Base-by-base conservation (phyloP, 2,888 invertebrate genomes). In the Hemicrepidius hirtus region DNA sequence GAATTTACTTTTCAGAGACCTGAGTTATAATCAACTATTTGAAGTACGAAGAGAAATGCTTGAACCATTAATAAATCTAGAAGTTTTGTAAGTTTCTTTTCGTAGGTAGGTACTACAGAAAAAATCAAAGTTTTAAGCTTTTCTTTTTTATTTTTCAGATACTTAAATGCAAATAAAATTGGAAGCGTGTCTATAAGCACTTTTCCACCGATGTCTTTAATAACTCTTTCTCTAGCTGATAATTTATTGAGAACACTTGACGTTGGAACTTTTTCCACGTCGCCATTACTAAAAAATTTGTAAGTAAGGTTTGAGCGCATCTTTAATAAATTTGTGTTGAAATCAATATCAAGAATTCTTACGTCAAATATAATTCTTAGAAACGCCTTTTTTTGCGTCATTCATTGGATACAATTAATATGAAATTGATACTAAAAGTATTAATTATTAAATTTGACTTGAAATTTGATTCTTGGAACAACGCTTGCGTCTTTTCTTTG, bases 71-170 rank as follows among this genome's bases (percentile, higher is more conserved):
- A 77, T 75, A n/a, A 86, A 82, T 49, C 81, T 90, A 68, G 84
- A 84, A 78, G 85, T 84, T 66, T 80, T 90, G 89, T 90, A 81
- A 87, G 86, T 83, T n/a, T n/a, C n/a, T n/a, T n/a, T n/a, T n/a
- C n/a, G n/a, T n/a, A n/a, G n/a, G n/a, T n/a, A n/a, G n/a, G n/a
- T n/a, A n/a, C n/a, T n/a, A n/a, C n/a, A n/a, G n/a, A n/a, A n/a
- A n/a, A n/a, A n/a, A n/a, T n/a, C n/a, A n/a, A n/a, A n/a, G n/a
- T n/a, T n/a, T n/a, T n/a, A n/a, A n/a, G n/a, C n/a, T 32, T 9
- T 32, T 9, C 4, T 32, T 9, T 9, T 9, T 32, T 7, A 9
- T 9, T 32, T 75, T 78, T 59, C 77, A 83, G 84, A 67, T 82
- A 87, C 79, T 78, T 89, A 32, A 87, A 87, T 71, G 86, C 86